Percentiles rank a stretch among this genome's conserved stretches.
These are phyloP conservation scores for Apotomis capreana DNA, from an alignment of 2,888 invertebrate genomes.

Conservation along the genomic window DNA sequence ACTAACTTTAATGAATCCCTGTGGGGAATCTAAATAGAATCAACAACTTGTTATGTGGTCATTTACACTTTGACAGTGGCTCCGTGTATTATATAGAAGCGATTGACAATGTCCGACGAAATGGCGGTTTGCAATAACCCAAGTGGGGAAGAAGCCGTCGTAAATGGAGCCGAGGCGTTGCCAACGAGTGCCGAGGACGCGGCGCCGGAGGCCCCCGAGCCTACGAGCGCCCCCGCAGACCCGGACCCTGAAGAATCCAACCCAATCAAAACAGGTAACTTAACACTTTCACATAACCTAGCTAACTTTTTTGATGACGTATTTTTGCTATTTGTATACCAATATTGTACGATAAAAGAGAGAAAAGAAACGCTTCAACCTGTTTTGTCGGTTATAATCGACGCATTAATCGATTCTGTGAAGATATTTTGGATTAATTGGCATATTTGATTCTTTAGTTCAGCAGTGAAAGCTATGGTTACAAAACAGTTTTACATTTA, in stretches of 20 bases:
- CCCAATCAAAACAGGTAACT: slow-evolving; percentile 56
- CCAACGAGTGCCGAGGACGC: slow-evolving; percentile 53
- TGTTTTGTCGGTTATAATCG: neutral
- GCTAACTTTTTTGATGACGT: slow-evolving; percentile 62
- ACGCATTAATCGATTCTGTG: neutral
- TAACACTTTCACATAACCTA: slow-evolving; percentile 72
- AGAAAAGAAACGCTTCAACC: neutral
- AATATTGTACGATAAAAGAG: slow-evolving; percentile 15
- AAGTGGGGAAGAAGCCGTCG: slow-evolving; percentile 64
- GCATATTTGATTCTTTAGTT: neutral
- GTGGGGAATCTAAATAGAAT: slow-evolving; percentile 65
- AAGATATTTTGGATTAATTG: neutral
- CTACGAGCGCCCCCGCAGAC: slow-evolving; percentile 50
- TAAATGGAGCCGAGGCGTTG: slow-evolving; percentile 59
- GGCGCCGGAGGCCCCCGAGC: slow-evolving; percentile 52
- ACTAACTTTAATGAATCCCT: slow-evolving; percentile 69
- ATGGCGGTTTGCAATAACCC: slow-evolving; percentile 79
- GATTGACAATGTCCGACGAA: slow-evolving; percentile 80
- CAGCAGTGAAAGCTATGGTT: slow-evolving; percentile 20
- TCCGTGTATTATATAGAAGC: slow-evolving; percentile 64
- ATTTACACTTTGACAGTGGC: slow-evolving; percentile 69
- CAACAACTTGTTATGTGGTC: slow-evolving; percentile 74
- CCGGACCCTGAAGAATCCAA: slow-evolving; percentile 50
- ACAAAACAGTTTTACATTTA: slow-evolving; percentile 3
- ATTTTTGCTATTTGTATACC: slow-evolving; percentile 49